These are phyloP conservation scores for Pogonomyrmex barbatus DNA, from an alignment of 1,140 invertebrate genomes.

Conservation along the genomic window DNA sequence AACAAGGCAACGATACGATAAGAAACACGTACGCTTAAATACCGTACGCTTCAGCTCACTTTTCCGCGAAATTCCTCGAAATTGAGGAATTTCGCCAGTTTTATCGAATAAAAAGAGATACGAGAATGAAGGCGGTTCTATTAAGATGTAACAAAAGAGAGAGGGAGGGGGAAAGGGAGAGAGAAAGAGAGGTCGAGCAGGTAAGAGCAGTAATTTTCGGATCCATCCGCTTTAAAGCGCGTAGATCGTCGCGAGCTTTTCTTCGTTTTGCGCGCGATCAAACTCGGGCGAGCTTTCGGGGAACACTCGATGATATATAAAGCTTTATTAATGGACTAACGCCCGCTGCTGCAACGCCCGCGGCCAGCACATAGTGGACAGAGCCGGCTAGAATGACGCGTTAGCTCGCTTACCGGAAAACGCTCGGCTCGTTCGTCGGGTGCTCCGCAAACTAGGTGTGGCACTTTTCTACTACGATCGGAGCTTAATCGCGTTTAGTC, in stretches of 20 bases:
- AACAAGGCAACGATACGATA: not conserved
- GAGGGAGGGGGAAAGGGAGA: not conserved
- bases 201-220: conserved; percentile 58
- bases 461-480: conserved; percentile 71
- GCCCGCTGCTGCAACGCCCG: conserved; percentile 38
- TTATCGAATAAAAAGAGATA: conserved; percentile 12
- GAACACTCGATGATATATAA: not conserved
- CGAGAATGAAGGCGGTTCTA: not conserved
- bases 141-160: not conserved
- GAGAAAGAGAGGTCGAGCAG: not conserved
- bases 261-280: conserved; percentile 37
- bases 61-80: conserved; percentile 63
- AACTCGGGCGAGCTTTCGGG: conserved; percentile 43
- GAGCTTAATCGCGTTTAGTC: conserved; percentile 71
- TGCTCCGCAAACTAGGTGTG: conserved; percentile 61
- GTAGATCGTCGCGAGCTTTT: not conserved
- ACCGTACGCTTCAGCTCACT: conserved; percentile 12
- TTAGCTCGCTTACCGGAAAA: conserved; percentile 69
- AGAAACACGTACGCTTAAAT: not conserved
- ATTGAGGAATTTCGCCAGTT: conserved; percentile 32
- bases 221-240: conserved; percentile 65
- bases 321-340: conserved; percentile 72
- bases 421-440: not conserved
- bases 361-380: conserved; percentile 59
- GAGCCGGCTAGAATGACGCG: conserved; percentile 47